Conservation (phyloP, 2,113 vertebrate genomes). For the Ellobius talpinus region DNA sequence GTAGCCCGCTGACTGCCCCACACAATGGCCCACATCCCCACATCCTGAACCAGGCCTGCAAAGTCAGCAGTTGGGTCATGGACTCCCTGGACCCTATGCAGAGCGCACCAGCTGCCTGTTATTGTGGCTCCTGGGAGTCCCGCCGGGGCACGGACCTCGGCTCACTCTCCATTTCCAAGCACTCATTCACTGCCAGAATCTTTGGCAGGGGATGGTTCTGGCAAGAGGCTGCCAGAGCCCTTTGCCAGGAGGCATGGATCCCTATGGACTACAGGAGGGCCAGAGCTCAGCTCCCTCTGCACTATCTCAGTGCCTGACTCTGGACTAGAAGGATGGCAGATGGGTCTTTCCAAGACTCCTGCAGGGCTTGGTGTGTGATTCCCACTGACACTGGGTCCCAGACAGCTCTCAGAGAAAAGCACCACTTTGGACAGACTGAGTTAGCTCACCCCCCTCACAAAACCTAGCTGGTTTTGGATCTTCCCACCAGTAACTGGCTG, state of each 20-base stretch:
- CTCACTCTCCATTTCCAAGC: neutral
- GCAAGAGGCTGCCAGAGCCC: neutral
- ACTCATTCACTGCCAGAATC: neutral
- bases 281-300: neutral
- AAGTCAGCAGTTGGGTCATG: neutral
- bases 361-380: rapidly evolving
- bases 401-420: neutral
- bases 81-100: neutral
- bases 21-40: neutral
- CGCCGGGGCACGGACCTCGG: rapidly evolving
- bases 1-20: neutral
- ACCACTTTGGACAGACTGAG: neutral
- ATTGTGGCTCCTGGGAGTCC: neutral
- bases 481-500: neutral
- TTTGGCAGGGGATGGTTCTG: neutral
- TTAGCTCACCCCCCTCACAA: neutral
- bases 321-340: neutral
- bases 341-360: neutral
- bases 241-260: neutral
- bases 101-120: neutral
- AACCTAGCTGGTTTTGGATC: neutral
- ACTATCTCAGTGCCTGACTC: neutral
- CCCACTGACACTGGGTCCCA: neutral
- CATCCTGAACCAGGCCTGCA: neutral
- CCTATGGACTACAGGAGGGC: rapidly evolving